Evolutionary conservation across 2,888 invertebrate genomes (phyloP).

Genomic region (Lumbricus terrestris): DNA sequence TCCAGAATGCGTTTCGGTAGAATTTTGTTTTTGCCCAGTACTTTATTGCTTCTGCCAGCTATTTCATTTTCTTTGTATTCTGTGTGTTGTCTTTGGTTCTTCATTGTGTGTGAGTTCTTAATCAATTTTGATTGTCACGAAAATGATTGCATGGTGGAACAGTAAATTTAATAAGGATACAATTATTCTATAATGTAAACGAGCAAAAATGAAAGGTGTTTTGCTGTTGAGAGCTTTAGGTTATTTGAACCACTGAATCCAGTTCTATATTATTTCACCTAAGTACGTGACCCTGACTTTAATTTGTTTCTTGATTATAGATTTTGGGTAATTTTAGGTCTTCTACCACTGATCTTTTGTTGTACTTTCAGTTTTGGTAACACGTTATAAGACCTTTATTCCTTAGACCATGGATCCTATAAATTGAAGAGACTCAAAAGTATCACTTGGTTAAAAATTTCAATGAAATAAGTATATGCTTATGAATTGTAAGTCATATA

Average conservation of each 20-base stretch:
- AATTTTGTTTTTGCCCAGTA: background rate
- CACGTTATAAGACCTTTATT: background rate
- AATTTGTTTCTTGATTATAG: background rate
- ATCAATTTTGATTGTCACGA: background rate
- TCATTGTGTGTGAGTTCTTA: background rate
- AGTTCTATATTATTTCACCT: background rate
- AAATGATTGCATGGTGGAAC: background rate
- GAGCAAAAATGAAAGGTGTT: no score
- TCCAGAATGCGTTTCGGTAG: constrained; percentile 15
- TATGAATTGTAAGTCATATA: background rate
- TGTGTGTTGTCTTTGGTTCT: background rate
- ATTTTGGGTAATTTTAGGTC: background rate
- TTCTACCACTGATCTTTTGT: background rate
- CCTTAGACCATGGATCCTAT: background rate
- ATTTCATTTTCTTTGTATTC: background rate
- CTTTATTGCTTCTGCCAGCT: background rate
- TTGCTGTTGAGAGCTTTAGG: background rate
- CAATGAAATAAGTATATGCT: background rate
- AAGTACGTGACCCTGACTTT: background rate
- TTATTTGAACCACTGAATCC: background rate
- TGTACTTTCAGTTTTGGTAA: background rate
- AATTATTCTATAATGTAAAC: background rate
- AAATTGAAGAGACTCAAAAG: background rate
- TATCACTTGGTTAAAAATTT: background rate
- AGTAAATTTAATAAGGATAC: background rate